Evolutionary conservation across 1,140 invertebrate genomes (phyloP), one percentile per base, ranked within the genome.

Genomic region (Atta texana): DNA sequence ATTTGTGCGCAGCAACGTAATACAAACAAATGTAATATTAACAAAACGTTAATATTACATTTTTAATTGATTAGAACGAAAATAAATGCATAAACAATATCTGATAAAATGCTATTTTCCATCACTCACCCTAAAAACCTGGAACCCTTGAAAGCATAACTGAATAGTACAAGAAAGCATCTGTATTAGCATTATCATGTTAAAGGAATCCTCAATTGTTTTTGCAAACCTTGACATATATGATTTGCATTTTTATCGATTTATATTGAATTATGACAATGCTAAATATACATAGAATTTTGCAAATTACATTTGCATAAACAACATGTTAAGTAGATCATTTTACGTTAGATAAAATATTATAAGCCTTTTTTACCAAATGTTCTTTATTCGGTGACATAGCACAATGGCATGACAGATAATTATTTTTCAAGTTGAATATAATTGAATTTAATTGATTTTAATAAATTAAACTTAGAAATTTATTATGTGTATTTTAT

Each of bases 201-300:
- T 91, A 24, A 92, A 92, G 7, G 69, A 88, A 0, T 88, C 51
- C 8, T 89, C 87, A 34, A 92, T 91, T 16, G 24, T 74, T 0
- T 21, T 44, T 0, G 74, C 90, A 4, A 84, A 72, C 82, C 59
- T 91, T 68, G 5, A 66, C 74, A 28, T 2, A 85, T 7, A 31
- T 18, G 8, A 44, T 44, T 44, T 44, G 10, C 0, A 44, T 10
- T 44, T 44, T 12, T 44, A 44, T 12, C 8, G 39, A 44, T 44
- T 44, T 44, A 44, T 44, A 10, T 12, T 44, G 8, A 44, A 44
- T 44, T 44, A 44, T 44, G 8, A 44, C 10, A 44, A 24, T 7
- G 8, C 2, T 44, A 44, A 44, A 2, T 44, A 39, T 39, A 10
- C 31, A 34, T 34, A 34, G 31, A 34, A 34, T 44, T 44, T 44